Conservation (phyloP, 2,797 vertebrate genomes). For the Poecilia gillii region DNA sequence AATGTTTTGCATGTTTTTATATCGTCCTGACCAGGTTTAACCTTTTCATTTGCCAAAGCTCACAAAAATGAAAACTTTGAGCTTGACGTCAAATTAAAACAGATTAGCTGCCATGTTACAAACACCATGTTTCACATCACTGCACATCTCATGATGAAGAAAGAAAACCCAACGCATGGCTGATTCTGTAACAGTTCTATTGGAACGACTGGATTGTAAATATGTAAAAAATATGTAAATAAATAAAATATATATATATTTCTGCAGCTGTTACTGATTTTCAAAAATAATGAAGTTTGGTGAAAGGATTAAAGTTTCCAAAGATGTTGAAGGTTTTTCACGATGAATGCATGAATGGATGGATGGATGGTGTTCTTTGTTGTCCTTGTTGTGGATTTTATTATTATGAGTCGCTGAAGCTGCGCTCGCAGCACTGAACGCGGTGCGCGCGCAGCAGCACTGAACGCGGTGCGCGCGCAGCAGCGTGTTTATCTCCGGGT, state of each 20-base stretch:
- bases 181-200: not conserved
- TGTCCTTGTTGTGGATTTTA: no score
- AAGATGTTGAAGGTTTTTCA: no score
- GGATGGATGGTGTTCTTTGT: no score
- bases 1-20: not conserved
- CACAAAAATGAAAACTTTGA: not conserved
- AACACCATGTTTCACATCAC: not conserved
- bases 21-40: not conserved
- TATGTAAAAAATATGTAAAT: no score
- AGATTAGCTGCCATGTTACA: not conserved
- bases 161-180: not conserved
- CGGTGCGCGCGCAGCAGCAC: no score
- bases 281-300: no score
- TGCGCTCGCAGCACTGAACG: no score
- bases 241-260: no score
- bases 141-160: not conserved
- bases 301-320: no score
- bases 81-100: not conserved
- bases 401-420: no score
- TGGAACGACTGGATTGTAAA: not conserved
- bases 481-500: not conserved
- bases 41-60: not conserved
- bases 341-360: no score
- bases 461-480: not conserved
- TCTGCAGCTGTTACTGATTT: no score